Percentiles rank a stretch among this genome's conserved stretches.
Conservation (phyloP, 2,797 vertebrate genomes). For the Vireo griseus region DNA sequence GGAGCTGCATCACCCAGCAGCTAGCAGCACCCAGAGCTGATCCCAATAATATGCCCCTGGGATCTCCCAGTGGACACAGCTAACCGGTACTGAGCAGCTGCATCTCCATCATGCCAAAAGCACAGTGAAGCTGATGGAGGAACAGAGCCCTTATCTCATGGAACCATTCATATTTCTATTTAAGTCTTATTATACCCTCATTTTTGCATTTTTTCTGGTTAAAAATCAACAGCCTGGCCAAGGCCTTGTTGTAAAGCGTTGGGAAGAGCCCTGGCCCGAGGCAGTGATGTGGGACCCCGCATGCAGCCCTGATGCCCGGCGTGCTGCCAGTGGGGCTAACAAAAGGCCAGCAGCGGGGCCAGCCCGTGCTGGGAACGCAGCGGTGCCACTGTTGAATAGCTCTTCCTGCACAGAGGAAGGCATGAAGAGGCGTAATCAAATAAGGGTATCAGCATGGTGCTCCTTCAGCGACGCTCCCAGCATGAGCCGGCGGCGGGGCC, state of each 20-base stretch:
- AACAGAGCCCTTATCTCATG: not conserved
- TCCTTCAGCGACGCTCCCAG: slow-evolving; percentile 81
- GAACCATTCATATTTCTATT: not conserved
- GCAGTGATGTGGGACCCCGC: rapidly evolving
- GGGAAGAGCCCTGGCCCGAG: not conserved
- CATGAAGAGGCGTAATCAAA: slow-evolving; percentile 81
- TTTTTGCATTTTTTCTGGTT: not conserved
- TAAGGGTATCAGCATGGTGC: slow-evolving; percentile 85
- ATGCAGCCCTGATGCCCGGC: not conserved
- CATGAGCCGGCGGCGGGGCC: slow-evolving; percentile 75
- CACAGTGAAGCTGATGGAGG: not conserved
- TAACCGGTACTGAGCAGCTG: not conserved
- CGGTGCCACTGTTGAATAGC: slow-evolving; percentile 70
- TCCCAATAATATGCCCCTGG: not conserved
- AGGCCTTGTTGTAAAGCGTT: not conserved
- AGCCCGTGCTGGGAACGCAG: slow-evolving; percentile 71
- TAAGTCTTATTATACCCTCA: not conserved
- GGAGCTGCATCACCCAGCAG: not conserved
- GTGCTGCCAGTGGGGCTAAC: slow-evolving; percentile 16
- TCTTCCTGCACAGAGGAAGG: slow-evolving; percentile 76
- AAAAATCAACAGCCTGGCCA: not conserved
- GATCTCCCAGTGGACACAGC: not conserved
- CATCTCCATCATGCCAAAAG: rapidly evolving
- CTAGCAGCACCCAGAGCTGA: not conserved
- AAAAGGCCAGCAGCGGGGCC: slow-evolving; percentile 58